A percentile compares a stretch with the other conserved stretches of the same genome.
These are phyloP conservation scores for Oxyura jamaicensis DNA, from an alignment of 2,113 vertebrate species.

Conservation along the genomic window DNA sequence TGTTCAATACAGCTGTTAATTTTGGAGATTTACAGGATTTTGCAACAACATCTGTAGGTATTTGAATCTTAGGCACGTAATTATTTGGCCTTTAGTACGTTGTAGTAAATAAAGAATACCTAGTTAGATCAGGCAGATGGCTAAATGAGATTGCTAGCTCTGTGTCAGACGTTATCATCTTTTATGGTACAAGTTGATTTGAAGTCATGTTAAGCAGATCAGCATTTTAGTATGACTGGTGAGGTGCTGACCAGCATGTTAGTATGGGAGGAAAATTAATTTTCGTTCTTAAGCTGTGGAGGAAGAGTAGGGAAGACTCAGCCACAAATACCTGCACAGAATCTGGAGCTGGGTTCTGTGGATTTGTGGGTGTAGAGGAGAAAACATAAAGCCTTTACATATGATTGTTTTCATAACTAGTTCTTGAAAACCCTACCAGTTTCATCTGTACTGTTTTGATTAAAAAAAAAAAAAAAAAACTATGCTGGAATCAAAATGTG, in stretches of 20 bases:
- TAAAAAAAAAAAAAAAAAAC: no score
- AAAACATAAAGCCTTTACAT: background rate
- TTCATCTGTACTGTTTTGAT: background rate
- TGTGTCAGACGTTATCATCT: background rate
- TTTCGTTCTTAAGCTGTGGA: background rate
- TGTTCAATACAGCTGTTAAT: background rate
- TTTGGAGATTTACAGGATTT: background rate
- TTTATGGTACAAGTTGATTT: background rate
- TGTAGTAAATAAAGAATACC: background rate
- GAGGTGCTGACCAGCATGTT: background rate
- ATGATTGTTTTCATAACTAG: background rate
- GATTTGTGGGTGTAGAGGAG: background rate
- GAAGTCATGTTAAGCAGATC: background rate
- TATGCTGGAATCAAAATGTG: background rate
- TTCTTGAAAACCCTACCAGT: background rate
- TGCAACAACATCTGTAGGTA: background rate
- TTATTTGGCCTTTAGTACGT: background rate
- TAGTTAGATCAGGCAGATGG: background rate
- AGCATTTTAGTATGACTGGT: background rate
- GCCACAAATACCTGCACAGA: background rate
- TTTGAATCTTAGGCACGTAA: background rate
- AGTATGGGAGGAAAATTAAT: background rate
- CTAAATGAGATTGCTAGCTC: background rate
- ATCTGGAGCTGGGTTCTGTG: background rate
- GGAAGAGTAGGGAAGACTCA: background rate